A percentile compares a stretch with the other conserved stretches of the same genome.
phyloP scores from a whole-genome alignment of 2,888 invertebrate species.

The Mycalesis mineus region DNA sequence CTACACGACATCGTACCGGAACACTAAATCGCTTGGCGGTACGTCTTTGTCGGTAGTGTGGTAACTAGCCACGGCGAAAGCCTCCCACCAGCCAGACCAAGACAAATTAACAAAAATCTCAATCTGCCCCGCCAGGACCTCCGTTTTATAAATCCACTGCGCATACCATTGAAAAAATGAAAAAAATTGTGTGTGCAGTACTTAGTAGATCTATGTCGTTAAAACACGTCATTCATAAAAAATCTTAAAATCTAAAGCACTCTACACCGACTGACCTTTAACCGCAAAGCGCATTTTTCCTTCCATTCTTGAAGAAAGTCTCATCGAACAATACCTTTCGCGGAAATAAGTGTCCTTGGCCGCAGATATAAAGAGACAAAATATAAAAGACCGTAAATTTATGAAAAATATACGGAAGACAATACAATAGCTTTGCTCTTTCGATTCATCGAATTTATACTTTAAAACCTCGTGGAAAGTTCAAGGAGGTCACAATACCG shows the following conservation, averaged over 20 bases:
- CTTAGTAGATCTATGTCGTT: too few relatives aligned
- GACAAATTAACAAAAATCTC: too few relatives aligned
- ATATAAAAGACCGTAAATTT: conserved; percentile 19
- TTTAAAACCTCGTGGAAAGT: background rate
- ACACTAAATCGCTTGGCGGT: too few relatives aligned
- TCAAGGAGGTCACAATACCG: background rate
- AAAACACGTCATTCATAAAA: conserved; percentile 8
- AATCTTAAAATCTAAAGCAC: conserved; percentile 2
- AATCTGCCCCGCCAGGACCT: too few relatives aligned
- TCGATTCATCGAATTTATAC: conserved; percentile 1
- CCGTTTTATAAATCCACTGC: too few relatives aligned
- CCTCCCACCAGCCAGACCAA: too few relatives aligned
- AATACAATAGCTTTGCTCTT: conserved; percentile 7
- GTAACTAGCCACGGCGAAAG: too few relatives aligned
- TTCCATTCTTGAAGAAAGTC: conserved; percentile 20
- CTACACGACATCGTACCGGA: too few relatives aligned
- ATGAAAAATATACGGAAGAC: conserved; percentile 14
- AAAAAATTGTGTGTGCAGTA: too few relatives aligned
- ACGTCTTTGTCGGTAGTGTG: too few relatives aligned
- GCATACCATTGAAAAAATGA: too few relatives aligned
- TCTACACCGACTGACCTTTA: conserved; percentile 18
- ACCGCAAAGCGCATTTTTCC: conserved; percentile 16
- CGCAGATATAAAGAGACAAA: conserved; percentile 16
- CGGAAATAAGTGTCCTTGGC: conserved; percentile 17
- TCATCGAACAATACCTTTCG: conserved; percentile 24